Conservation (phyloP, 2,888 invertebrate species). For the Cosmorhoe ocellata region DNA sequence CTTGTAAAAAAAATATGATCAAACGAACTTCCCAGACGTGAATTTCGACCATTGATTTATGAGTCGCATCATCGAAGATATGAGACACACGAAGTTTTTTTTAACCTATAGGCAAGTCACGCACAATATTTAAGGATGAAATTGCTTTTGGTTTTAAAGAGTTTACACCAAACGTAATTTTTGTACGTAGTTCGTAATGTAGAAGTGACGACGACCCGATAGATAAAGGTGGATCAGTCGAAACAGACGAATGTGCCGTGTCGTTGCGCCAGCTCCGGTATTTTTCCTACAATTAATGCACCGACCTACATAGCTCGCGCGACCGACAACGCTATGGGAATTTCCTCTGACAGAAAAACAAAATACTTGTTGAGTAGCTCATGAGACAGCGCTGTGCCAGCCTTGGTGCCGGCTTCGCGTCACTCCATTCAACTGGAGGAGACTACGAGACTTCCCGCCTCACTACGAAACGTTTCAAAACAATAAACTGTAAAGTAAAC, state of each 20-base stretch:
- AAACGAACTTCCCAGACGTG: too few relatives aligned
- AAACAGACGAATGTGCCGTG: slow-evolving; percentile 20
- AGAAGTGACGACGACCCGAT: too few relatives aligned
- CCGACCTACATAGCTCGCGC: slow-evolving; percentile 28
- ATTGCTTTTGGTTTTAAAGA: too few relatives aligned
- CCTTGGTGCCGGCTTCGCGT: slow-evolving; percentile 26
- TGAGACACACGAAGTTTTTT: too few relatives aligned
- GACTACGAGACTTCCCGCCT: slow-evolving; percentile 17
- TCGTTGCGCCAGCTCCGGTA: slow-evolving; percentile 31
- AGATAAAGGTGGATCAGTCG: too few relatives aligned
- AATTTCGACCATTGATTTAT: too few relatives aligned
- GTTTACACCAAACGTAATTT: too few relatives aligned
- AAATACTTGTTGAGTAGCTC: slow-evolving; percentile 22
- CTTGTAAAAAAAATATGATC: too few relatives aligned
- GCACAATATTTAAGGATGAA: too few relatives aligned
- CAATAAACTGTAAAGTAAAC: slow-evolving; percentile 31
- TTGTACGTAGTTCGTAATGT: too few relatives aligned
- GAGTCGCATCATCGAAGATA: too few relatives aligned
- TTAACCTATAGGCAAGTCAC: too few relatives aligned
- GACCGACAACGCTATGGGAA: slow-evolving; percentile 37
- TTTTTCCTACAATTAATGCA: slow-evolving; percentile 49
- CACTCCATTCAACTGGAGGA: slow-evolving; percentile 33
- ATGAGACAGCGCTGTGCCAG: slow-evolving; percentile 20
- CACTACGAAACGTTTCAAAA: slow-evolving; percentile 26
- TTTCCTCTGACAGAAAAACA: slow-evolving; percentile 45